Evolutionary conservation across 2,888 invertebrate genomes (phyloP).

Genomic region (Caenorhabditis sp.): DNA sequence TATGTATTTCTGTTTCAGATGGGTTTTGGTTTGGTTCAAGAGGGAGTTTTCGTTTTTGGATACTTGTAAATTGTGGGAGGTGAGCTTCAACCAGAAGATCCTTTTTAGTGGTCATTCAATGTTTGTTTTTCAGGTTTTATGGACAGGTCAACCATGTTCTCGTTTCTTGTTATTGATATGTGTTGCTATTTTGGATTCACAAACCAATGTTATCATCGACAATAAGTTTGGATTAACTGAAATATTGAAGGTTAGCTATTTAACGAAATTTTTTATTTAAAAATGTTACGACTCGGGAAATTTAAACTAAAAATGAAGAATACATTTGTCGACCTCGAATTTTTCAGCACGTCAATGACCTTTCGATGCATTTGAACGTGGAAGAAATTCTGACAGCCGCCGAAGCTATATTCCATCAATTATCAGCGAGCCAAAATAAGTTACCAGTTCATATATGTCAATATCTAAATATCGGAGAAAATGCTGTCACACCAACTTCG

Average conservation of each 20-base stretch:
- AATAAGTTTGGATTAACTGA: conserved; percentile 93
- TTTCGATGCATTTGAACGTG: conserved; percentile 86
- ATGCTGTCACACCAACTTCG: conserved; percentile 10
- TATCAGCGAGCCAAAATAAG: conserved; percentile 73
- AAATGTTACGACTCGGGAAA: neutral
- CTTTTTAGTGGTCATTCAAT: neutral
- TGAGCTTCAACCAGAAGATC: conserved; percentile 1
- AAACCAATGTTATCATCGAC: conserved; percentile 86
- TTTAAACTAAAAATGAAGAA: neutral
- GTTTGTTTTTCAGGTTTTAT: conserved; percentile 74
- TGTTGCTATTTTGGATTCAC: conserved; percentile 88
- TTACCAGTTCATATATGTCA: conserved; percentile 52
- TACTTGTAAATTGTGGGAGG: conserved; percentile 82
- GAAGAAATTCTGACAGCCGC: conserved; percentile 84
- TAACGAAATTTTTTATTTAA: neutral
- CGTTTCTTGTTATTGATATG: conserved; percentile 94
- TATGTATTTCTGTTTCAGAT: conserved; percentile 98
- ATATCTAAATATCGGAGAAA: conserved; percentile 45
- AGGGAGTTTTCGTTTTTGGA: conserved; percentile 84
- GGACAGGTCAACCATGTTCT: conserved; percentile 91
- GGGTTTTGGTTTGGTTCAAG: conserved; percentile 94
- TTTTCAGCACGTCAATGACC: conserved; percentile 89
- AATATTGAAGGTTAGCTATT: conserved; percentile 81
- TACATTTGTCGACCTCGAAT: too few relatives aligned
- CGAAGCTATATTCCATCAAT: conserved; percentile 89